phyloP scores from a whole-genome alignment of 2,113 vertebrate genomes.

The Pimephales promelas region DNA sequence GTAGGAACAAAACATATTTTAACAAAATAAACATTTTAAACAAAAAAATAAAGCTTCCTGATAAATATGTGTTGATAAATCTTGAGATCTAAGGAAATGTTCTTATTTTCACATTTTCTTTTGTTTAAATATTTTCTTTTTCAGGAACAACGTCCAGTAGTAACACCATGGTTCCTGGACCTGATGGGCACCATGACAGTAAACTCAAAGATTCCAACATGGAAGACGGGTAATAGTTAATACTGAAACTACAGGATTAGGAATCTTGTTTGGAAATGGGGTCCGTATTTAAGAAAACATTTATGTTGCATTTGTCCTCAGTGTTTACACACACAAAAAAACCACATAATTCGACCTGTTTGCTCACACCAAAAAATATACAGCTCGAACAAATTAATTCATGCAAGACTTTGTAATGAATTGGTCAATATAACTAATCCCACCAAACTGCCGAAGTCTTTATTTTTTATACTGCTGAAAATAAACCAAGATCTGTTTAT shows the following conservation, averaged over 20 bases:
- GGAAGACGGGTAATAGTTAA: slow-evolving; percentile 86
- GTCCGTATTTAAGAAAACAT: too few species aligned
- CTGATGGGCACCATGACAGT: slow-evolving; percentile 86
- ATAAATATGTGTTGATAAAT: not conserved
- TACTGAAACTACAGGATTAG: not conserved
- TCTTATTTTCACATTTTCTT: not conserved
- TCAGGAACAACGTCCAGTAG: slow-evolving; percentile 97
- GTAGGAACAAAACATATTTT: too few species aligned
- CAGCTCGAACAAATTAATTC: too few species aligned
- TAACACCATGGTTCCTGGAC: slow-evolving; percentile 97
- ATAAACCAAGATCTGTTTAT: not conserved
- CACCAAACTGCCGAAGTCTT: not conserved
- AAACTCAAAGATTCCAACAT: slow-evolving; percentile 86
- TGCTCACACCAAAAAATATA: not conserved
- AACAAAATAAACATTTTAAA: too few species aligned
- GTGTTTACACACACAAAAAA: too few species aligned
- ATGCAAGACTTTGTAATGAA: too few species aligned
- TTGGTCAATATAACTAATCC: too few species aligned
- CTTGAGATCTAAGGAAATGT: not conserved
- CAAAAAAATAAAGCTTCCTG: not conserved
- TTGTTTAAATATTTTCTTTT: slow-evolving; percentile 9
- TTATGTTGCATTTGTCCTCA: not conserved
- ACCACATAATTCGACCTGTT: too few species aligned
- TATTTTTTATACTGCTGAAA: not conserved
- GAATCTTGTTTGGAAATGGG: not conserved